These are phyloP conservation scores for Macaria liturata DNA, from an alignment of 2,888 invertebrate genomes.

Conservation along the genomic window DNA sequence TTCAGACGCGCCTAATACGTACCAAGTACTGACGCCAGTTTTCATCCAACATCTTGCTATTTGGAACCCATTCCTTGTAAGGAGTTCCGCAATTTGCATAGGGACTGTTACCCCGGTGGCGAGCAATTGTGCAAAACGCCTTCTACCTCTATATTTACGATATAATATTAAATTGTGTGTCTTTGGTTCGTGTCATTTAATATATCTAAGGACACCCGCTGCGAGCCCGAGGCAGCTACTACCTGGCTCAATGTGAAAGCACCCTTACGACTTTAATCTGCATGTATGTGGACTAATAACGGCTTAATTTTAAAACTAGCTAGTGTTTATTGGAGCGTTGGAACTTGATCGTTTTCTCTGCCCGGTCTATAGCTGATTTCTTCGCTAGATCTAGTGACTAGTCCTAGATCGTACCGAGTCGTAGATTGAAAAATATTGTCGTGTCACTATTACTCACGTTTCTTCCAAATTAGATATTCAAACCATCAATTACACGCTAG, in stretches of 20 bases:
- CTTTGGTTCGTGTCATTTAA: slow-evolving; percentile 17
- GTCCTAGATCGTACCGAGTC: too few species aligned
- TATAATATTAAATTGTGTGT: slow-evolving; percentile 14
- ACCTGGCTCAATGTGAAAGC: slow-evolving; percentile 13
- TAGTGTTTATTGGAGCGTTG: not conserved
- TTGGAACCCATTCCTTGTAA: slow-evolving; percentile 6
- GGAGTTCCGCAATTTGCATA: slow-evolving; percentile 16
- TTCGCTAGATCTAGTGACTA: too few species aligned
- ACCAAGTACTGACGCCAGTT: not conserved
- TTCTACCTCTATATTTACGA: slow-evolving; percentile 21
- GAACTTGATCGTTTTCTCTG: slow-evolving; percentile 5
- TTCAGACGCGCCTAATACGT: not conserved
- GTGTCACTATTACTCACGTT: not conserved
- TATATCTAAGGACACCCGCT: slow-evolving; percentile 18
- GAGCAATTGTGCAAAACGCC: slow-evolving; percentile 13
- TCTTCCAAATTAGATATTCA: not conserved
- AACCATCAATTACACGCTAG: not conserved
- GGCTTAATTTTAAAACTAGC: slow-evolving; percentile 9
- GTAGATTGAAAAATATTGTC: too few species aligned
- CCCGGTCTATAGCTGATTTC: not conserved
- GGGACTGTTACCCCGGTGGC: slow-evolving; percentile 12
- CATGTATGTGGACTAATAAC: slow-evolving; percentile 16
- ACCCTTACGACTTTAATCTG: slow-evolving; percentile 16
- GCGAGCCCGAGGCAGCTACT: slow-evolving; percentile 3
- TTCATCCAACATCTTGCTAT: slow-evolving; percentile 4